A percentile compares a stretch with the other conserved stretches of the same genome.
Conservation (phyloP, 2,888 invertebrate species). For the Digitonthophagus gazella region DNA sequence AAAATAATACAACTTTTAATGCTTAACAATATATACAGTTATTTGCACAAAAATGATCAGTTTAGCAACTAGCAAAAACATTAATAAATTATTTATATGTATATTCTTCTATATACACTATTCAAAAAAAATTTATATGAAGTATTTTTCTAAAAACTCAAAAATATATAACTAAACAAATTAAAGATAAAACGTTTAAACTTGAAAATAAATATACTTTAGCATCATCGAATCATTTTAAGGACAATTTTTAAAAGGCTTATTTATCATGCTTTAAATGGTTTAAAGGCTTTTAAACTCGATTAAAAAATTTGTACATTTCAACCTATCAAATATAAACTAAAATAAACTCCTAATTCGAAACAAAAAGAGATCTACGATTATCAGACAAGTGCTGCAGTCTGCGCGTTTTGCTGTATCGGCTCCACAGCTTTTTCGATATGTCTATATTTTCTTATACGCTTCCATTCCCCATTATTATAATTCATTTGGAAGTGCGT, state of each 20-base stretch:
- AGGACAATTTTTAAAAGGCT: not conserved
- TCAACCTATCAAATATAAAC: not conserved
- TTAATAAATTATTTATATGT: not conserved
- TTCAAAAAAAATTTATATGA: not conserved
- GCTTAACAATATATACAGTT: conserved; percentile 29
- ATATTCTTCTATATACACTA: not conserved
- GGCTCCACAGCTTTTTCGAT: conserved; percentile 57
- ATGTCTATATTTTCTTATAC: conserved; percentile 85
- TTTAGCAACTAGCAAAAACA: not conserved
- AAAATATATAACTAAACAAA: not conserved
- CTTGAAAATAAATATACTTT: not conserved
- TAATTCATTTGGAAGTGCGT: conserved; percentile 99
- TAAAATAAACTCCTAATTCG: too few relatives aligned
- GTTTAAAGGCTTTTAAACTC: not conserved
- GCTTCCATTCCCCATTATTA: conserved; percentile 95
- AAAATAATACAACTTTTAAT: conserved; percentile 28
- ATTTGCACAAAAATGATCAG: conserved; percentile 24
- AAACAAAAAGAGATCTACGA: conserved; percentile 14
- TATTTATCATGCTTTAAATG: too few relatives aligned
- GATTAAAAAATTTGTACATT: not conserved
- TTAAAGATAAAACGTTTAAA: not conserved
- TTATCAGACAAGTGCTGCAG: conserved; percentile 41
- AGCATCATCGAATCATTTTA: not conserved
- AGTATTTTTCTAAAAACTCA: not conserved
- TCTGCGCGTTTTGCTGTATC: conserved; percentile 44